Evolutionary conservation across 2,888 invertebrate genomes (phyloP).

Genomic region (Oscheius sp.): DNA sequence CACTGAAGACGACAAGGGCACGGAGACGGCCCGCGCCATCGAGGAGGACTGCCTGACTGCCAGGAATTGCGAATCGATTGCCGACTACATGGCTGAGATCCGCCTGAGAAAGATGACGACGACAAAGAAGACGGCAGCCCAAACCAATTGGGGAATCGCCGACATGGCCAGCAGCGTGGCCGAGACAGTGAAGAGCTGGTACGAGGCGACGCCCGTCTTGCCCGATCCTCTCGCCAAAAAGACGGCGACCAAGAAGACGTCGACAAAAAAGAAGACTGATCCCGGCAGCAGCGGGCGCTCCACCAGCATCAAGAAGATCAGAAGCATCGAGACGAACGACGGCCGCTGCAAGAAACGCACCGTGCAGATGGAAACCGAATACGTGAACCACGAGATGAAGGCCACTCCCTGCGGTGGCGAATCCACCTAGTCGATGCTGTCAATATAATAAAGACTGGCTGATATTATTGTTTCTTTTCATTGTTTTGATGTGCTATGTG

Average conservation of each 20-base stretch:
- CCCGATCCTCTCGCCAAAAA: no score
- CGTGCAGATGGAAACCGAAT: neutral
- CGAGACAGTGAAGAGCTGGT: neutral
- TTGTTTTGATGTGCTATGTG: no score
- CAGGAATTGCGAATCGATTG: neutral
- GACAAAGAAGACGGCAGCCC: neutral
- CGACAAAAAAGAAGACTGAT: no score
- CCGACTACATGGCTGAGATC: neutral
- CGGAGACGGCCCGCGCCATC: neutral
- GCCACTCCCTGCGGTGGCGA: constrained; percentile 11
- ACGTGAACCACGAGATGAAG: constrained; percentile 1
- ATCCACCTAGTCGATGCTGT: no score
- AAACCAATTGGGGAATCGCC: neutral
- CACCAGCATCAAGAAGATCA: no score
- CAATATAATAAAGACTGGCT: no score
- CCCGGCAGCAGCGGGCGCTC: no score
- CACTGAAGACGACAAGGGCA: neutral
- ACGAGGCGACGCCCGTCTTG: neutral
- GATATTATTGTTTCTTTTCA: neutral
- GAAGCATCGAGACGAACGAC: no score
- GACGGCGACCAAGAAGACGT: no score
- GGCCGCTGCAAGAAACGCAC: no score
- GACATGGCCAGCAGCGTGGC: neutral
- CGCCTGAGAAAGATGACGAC: no score
- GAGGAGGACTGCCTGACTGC: neutral